These are phyloP conservation scores for Drosophila dives DNA, from an alignment of 2,888 invertebrate genomes.

Conservation along the genomic window DNA sequence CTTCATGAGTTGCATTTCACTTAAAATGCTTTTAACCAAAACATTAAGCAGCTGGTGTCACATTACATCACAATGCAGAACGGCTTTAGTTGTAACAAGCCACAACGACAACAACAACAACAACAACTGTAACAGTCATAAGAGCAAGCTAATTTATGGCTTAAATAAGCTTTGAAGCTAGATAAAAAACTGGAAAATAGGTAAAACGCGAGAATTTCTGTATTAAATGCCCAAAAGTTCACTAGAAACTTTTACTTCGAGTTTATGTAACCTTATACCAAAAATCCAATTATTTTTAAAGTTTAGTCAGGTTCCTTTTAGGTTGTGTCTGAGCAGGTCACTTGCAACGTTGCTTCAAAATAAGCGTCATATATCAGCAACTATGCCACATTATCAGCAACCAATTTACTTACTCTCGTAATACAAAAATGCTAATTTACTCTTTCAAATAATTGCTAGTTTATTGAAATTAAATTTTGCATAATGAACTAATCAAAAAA, in stretches of 20 bases:
- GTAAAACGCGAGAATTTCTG: neutral
- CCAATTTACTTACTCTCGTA: constrained; percentile 13
- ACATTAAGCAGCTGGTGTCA: constrained; percentile 81
- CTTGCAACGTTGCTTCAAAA: constrained; percentile 2
- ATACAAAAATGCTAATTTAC: neutral
- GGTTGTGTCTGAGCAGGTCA: constrained; percentile 5
- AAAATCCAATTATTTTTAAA: neutral
- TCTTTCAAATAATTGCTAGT: constrained; percentile 54
- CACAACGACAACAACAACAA: constrained; percentile 21
- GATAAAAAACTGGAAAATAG: neutral
- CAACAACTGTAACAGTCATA: neutral
- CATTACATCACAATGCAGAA: constrained; percentile 69
- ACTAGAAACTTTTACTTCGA: neutral
- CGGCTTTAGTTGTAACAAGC: constrained; percentile 44
- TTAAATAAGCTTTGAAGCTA: constrained; percentile 43
- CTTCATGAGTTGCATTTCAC: constrained; percentile 67
- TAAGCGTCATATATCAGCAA: constrained; percentile 11
- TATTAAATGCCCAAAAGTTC: neutral
- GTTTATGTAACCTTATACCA: neutral
- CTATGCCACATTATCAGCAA: constrained; percentile 20
- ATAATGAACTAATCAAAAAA: constrained; percentile 65
- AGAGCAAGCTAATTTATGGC: constrained; percentile 51
- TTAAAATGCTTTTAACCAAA: constrained; percentile 80
- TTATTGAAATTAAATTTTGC: constrained; percentile 74
- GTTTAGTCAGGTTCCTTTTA: neutral